Percentiles rank a stretch among this genome's conserved stretches.
phyloP scores from a whole-genome alignment of 2,888 invertebrate genomes.

The Microplitis deprimator region DNA sequence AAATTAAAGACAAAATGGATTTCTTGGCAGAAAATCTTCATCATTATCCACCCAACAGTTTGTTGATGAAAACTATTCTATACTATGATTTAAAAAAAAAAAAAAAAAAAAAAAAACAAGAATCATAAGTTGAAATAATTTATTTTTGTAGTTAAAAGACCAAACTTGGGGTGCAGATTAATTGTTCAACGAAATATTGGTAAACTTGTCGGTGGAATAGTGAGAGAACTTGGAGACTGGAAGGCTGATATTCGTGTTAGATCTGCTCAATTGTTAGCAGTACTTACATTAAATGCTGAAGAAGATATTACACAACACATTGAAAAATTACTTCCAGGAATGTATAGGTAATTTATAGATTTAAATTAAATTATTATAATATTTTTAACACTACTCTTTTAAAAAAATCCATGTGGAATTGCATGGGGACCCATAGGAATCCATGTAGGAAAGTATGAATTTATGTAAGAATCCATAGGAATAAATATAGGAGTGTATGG shows the following conservation, averaged over 20 bases:
- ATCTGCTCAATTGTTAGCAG: conserved; percentile 82
- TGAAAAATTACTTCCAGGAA: conserved; percentile 75
- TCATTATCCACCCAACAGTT: conserved; percentile 82
- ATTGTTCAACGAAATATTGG: conserved; percentile 83
- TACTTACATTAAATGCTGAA: conserved; percentile 82
- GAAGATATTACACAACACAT: conserved; percentile 81
- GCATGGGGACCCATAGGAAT: too few species aligned
- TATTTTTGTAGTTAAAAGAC: conserved; percentile 77
- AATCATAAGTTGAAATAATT: conserved; percentile 22
- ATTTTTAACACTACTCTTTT: conserved; percentile 5
- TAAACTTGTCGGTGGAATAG: conserved; percentile 81
- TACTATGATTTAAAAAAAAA: conserved; percentile 22
- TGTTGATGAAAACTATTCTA: conserved; percentile 7
- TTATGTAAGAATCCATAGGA: too few species aligned
- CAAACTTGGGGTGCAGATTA: conserved; percentile 88
- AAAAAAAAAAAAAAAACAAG: conserved; percentile 5
- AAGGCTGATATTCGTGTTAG: conserved; percentile 78
- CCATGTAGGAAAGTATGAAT: too few species aligned
- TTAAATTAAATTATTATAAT: conserved; percentile 19
- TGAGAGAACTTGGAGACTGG: conserved; percentile 85
- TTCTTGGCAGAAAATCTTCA: conserved; percentile 78
- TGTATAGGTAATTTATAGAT: conserved; percentile 71
- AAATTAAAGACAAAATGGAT: conserved; percentile 85
- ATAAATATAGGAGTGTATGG: too few species aligned
- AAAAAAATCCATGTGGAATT: background rate